Evolutionary conservation across 64 coral and sea anemone genomes (phyloP).

Genomic region (Trachythela sp.): DNA sequence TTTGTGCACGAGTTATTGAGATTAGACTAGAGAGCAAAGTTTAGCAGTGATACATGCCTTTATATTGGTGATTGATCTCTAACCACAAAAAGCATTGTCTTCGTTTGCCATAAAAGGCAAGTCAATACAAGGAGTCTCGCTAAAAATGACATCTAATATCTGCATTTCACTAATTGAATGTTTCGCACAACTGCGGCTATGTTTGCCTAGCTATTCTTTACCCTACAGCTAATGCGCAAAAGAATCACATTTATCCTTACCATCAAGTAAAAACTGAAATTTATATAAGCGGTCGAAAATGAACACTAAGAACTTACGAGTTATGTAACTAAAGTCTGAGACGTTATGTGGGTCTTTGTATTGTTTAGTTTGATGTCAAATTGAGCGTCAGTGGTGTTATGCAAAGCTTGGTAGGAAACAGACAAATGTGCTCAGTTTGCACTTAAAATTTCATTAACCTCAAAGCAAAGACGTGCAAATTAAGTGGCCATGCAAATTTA

Average conservation of each 20-base stretch:
- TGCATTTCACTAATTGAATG: conserved; percentile 22
- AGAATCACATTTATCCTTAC: neutral
- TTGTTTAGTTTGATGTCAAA: conserved; percentile 2
- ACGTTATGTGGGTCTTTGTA: neutral
- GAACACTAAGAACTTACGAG: too few relatives aligned
- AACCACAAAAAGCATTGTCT: conserved; percentile 1
- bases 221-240: neutral
- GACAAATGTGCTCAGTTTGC: neutral
- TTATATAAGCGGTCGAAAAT: too few relatives aligned
- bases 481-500: neutral
- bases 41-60: neutral
- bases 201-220: neutral
- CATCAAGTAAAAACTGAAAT: neutral
- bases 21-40: neutral
- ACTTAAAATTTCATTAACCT: conserved; percentile 15
- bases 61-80: conserved; percentile 22
- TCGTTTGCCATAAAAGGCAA: conserved; percentile 5
- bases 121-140: neutral
- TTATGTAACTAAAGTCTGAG: too few relatives aligned
- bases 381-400: neutral
- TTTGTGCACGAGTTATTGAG: neutral
- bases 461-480: neutral
- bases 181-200: neutral
- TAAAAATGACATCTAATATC: conserved; percentile 25
- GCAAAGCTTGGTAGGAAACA: neutral